Evolutionary conservation across 92 coral and sea anemone species (phyloP).

Genomic region (Phenganax subtilis): DNA sequence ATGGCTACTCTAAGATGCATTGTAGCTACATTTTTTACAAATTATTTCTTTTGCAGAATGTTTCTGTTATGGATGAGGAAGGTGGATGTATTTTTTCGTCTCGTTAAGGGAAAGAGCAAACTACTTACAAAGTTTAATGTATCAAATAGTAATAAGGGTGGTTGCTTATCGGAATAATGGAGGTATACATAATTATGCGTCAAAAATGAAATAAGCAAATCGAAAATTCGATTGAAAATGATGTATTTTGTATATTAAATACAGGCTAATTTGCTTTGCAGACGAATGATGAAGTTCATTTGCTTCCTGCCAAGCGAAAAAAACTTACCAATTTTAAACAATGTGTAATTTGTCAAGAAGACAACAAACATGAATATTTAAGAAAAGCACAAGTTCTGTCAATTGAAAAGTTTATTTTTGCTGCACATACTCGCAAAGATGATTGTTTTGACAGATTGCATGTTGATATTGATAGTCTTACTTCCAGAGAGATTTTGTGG

Average conservation of each 20-base stretch:
- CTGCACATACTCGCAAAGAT: constrained; percentile 11
- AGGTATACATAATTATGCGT: background rate
- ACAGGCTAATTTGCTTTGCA: background rate
- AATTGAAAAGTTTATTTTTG: constrained; percentile 5
- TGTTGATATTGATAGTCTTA: constrained; percentile 7
- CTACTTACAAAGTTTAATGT: no score
- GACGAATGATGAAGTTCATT: background rate
- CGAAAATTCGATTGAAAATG: background rate
- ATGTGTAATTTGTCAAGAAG: background rate
- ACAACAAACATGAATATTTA: background rate
- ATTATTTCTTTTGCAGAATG: constrained; percentile 3
- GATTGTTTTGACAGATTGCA: constrained; percentile 7
- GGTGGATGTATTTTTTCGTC: background rate
- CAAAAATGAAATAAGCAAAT: constrained; percentile 9
- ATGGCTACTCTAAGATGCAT: background rate
- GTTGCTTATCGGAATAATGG: background rate
- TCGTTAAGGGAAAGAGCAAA: no score
- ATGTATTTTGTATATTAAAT: background rate
- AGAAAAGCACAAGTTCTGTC: background rate
- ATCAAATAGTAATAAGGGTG: no score
- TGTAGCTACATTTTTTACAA: background rate
- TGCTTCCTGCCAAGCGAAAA: constrained; percentile 8
- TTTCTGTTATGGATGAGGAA: constrained; percentile 10
- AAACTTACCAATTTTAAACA: background rate
- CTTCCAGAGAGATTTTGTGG: constrained; percentile 17